Percentiles rank a stretch among this genome's conserved stretches.
phyloP scores from a whole-genome alignment of 2,888 invertebrate species.

The Yponomeuta sedellus region DNA sequence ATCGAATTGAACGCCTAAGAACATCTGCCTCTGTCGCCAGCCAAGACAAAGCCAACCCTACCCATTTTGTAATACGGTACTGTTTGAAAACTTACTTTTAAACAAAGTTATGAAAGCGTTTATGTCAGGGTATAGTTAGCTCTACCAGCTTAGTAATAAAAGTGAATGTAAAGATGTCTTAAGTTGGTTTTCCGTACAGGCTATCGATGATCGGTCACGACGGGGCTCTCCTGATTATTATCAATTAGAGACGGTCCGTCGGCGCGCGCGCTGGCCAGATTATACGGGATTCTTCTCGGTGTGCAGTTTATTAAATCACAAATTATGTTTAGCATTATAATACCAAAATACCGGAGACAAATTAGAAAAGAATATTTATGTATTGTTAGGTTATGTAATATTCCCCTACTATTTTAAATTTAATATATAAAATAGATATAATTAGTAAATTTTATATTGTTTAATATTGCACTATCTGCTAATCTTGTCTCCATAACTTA shows the following conservation, averaged over 20 bases:
- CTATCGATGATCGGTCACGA: constrained; percentile 38
- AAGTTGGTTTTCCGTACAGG: background rate
- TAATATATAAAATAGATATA: too few relatives aligned
- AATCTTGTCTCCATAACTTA: too few relatives aligned
- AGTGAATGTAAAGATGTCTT: background rate
- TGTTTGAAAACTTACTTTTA: background rate
- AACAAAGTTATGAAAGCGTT: background rate
- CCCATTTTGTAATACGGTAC: background rate
- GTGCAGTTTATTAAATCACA: background rate
- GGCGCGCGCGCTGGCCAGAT: constrained; percentile 16
- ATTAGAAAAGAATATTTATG: too few relatives aligned
- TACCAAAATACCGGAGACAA: too few relatives aligned
- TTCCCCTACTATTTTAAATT: too few relatives aligned
- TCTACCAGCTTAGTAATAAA: background rate
- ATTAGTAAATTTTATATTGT: too few relatives aligned
- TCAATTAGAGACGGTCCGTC: constrained; percentile 48
- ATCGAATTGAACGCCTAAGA: background rate
- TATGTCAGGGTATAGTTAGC: background rate
- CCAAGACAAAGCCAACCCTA: background rate
- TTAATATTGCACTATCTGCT: too few relatives aligned
- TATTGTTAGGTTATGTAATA: too few relatives aligned
- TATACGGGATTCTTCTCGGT: background rate
- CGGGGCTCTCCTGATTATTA: constrained; percentile 43
- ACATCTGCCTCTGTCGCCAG: background rate
- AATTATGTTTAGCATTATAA: background rate